Evolutionary conservation across 2,113 vertebrate genomes (phyloP).

Genomic region (Guaruba guarouba): DNA sequence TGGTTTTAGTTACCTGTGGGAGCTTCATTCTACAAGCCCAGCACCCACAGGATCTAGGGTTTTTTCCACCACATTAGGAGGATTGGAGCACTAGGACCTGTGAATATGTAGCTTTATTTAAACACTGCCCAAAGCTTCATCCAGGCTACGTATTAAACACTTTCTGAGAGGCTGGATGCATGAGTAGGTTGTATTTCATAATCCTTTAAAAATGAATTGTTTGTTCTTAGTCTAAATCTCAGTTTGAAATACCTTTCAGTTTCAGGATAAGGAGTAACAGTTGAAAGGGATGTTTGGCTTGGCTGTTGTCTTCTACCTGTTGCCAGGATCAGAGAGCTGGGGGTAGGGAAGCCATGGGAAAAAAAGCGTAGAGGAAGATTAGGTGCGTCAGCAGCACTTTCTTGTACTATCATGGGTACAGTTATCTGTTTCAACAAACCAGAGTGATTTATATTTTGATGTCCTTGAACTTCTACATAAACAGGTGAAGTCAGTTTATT

Average conservation of each 20-base stretch:
- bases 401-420: neutral
- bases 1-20: neutral
- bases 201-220: neutral
- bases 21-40: neutral
- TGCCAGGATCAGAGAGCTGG: neutral
- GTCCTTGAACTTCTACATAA: constrained; percentile 48
- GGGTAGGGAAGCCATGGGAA: constrained; percentile 25
- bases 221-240: neutral
- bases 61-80: neutral
- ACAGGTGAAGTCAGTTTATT: constrained; percentile 29
- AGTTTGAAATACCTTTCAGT: neutral
- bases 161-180: neutral
- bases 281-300: constrained; percentile 35
- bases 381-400: neutral
- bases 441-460: constrained; percentile 44
- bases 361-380: neutral
- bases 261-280: neutral
- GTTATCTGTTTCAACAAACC: constrained; percentile 38
- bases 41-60: neutral
- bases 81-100: neutral
- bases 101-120: neutral
- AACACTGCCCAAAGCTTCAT: neutral
- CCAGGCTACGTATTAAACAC: neutral
- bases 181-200: neutral
- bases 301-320: neutral